These are phyloP conservation scores for Rhamphomyia laevipes DNA, from an alignment of 2,888 invertebrate genomes.

Conservation along the genomic window DNA sequence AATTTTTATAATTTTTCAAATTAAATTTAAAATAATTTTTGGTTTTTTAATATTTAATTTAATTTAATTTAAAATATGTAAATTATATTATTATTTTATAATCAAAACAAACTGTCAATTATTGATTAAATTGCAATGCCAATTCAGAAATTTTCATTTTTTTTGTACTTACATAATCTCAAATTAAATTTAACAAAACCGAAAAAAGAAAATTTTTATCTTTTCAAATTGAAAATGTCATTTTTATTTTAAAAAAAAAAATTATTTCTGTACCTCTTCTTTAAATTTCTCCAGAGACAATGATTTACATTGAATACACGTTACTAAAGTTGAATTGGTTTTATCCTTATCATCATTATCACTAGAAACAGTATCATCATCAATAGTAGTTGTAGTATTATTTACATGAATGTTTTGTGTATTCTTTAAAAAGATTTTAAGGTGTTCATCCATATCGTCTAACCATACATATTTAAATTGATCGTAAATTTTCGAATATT, in stretches of 20 bases:
- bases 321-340: background rate
- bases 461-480: constrained; percentile 65
- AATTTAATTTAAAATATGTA: too few relatives aligned
- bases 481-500: constrained; percentile 42
- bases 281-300: constrained; percentile 5
- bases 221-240: too few relatives aligned
- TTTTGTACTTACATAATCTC: too few relatives aligned
- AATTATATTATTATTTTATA: too few relatives aligned
- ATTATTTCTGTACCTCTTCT: constrained; percentile 4
- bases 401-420: background rate
- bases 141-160: too few relatives aligned
- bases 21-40: too few relatives aligned
- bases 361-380: background rate
- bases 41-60: too few relatives aligned
- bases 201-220: background rate
- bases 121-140: too few relatives aligned
- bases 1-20: too few relatives aligned
- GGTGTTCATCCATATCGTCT: constrained; percentile 59
- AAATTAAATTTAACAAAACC: too few relatives aligned
- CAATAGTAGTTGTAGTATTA: background rate
- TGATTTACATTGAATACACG: background rate
- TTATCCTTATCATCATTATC: background rate
- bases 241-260: too few relatives aligned
- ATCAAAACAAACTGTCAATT: too few relatives aligned
- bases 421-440: constrained; percentile 38